phyloP scores from a whole-genome alignment of 2,888 invertebrate species.

The Temnothorax unifasciatus region DNA sequence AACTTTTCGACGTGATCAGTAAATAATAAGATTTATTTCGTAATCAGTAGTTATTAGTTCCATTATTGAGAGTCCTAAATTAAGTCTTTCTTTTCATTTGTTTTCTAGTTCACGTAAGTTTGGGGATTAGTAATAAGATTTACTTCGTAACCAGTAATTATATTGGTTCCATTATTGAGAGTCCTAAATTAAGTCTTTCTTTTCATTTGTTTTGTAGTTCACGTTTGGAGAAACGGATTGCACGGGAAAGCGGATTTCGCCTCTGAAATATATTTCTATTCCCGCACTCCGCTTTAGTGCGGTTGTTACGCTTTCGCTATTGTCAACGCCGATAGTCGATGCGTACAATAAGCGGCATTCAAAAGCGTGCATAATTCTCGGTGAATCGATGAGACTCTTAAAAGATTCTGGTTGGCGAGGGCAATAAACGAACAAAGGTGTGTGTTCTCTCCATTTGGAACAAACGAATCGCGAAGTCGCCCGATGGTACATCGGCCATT shows the following conservation, averaged over 20 bases:
- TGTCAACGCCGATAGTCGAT: neutral
- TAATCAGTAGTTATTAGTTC: no score
- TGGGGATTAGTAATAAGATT: slow-evolving; percentile 1
- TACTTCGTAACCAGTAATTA: neutral
- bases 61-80: no score
- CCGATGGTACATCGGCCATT: neutral
- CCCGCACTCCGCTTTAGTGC: neutral
- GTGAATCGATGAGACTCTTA: slow-evolving; percentile 11
- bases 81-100: no score
- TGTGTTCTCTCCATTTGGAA: neutral
- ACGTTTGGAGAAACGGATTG: neutral
- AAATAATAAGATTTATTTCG: neutral
- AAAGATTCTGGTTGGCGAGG: neutral
- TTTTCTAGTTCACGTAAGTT: neutral
- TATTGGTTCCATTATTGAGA: no score
- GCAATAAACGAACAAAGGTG: slow-evolving; percentile 22
- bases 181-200: no score
- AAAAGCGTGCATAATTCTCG: slow-evolving; percentile 22
- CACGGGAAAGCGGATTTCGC: neutral
- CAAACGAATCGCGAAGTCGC: neutral
- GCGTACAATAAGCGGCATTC: slow-evolving; percentile 20
- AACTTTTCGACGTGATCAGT: slow-evolving; percentile 6
- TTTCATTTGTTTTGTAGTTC: neutral
- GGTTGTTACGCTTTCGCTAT: neutral
- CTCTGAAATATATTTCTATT: neutral